Evolutionary conservation across 1,140 invertebrate species (phyloP).

Genomic region (Phenacoccus solenopsis): DNA sequence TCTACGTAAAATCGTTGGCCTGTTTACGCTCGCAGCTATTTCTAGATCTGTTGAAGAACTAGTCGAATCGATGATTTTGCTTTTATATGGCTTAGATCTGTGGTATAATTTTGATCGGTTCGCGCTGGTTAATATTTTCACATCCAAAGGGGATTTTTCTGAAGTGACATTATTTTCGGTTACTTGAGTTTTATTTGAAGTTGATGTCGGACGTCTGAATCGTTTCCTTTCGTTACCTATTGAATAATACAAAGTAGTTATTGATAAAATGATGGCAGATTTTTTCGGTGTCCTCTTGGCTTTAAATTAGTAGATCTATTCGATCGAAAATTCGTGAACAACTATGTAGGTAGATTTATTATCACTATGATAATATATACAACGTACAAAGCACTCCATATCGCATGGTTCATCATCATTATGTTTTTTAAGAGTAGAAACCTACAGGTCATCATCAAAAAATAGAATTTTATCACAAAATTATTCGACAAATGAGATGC

Average conservation of each 20-base stretch:
- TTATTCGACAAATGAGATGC: neutral
- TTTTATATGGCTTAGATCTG: neutral
- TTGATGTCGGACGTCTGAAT: neutral
- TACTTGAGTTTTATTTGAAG: neutral
- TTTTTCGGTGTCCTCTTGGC: no score
- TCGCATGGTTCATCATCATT: neutral
- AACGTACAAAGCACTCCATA: no score
- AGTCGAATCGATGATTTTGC: neutral
- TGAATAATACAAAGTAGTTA: no score
- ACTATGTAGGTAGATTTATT: no score
- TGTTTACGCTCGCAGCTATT: neutral
- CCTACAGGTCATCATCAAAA: no score
- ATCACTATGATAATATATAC: no score
- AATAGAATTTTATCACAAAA: no score
- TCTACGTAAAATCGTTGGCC: neutral
- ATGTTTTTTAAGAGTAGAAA: no score
- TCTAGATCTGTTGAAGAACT: neutral
- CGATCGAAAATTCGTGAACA: no score
- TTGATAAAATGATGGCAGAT: no score
- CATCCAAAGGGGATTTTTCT: neutral
- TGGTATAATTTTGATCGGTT: neutral
- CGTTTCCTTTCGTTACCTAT: neutral
- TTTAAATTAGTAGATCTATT: no score
- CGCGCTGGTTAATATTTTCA: neutral
- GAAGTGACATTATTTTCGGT: neutral